Base-by-base conservation (phyloP, 1,140 invertebrate species). In the Ooceraea biroi region DNA sequence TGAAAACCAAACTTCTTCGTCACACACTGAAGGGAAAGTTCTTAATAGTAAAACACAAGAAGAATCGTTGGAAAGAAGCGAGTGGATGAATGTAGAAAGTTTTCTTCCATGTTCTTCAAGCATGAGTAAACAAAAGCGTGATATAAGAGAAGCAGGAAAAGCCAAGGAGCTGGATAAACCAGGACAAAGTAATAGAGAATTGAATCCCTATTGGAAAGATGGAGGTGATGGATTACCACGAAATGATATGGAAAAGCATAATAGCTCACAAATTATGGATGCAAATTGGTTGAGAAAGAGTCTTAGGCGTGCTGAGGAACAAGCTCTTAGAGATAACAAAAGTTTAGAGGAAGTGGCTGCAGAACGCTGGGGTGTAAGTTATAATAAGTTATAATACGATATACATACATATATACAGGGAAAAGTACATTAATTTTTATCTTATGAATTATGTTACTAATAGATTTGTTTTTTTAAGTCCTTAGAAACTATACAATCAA, bases 161-260 rank as follows among this genome's bases (percentile, higher is more conserved):
- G 95, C 96, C 84, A 94, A 95, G 17, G 96, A 52, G 27, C 85
- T 93, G 41, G 90, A 96, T 88, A 95, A 98, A 95, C 96, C 97
- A 52, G 96, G 96, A 2, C 96, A 96, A 84, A 97, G 96, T 91
- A 92, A 91, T 2, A 95, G 96, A 90, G 98, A 99, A 95, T 94
- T 98, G 61, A 99, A 99, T 95, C 98, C 98, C 1, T 98, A 98
- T 92, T 99, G 98, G 98, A 98, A 98, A 95, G 95, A 97, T 94
- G 97, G 97, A 77, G 98, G 98, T 12, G 96, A 95, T 61, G 98
- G 98, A 17, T 92, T 99, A 72, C 98, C 92, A 66, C 58, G 85
- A 77, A 65, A 72, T 57, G 88, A 85, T 36, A 84, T 19, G 44
- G 89, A 66, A 60, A 86, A 61, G 36, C 1, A 44, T 50, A 7